phyloP scores from a whole-genome alignment of 2,888 invertebrate genomes.

The Torymus tubicola region DNA sequence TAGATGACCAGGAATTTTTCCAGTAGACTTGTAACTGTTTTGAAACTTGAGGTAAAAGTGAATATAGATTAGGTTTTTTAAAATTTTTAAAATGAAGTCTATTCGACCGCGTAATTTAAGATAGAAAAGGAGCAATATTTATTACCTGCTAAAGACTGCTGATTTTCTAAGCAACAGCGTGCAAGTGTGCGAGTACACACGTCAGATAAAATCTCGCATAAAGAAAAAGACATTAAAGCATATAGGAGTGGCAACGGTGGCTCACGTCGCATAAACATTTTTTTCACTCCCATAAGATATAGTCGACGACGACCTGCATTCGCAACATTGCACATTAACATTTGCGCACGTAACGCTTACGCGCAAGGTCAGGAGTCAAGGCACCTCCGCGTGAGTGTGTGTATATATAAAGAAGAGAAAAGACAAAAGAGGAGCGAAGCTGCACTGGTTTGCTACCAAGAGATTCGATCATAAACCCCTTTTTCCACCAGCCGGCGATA shows the following conservation, averaged over 20 bases:
- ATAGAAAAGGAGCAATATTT: too few species aligned
- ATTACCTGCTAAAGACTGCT: too few species aligned
- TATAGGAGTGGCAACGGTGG: conserved; percentile 34
- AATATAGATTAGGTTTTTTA: too few species aligned
- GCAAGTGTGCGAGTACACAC: too few species aligned
- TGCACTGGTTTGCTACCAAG: conserved; percentile 4
- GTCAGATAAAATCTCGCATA: conserved; percentile 13
- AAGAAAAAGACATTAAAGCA: conserved; percentile 28
- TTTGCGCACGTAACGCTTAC: conserved; percentile 14
- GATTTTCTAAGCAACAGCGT: too few species aligned
- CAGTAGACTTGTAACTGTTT: too few species aligned
- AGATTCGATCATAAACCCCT: not conserved
- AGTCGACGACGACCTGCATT: conserved; percentile 25
- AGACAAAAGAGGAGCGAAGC: not conserved
- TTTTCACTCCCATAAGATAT: not conserved
- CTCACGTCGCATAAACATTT: conserved; percentile 13
- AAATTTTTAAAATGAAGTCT: too few species aligned
- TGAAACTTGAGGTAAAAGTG: too few species aligned
- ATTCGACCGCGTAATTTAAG: too few species aligned
- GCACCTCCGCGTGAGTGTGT: not conserved
- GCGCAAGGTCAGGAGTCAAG: conserved; percentile 36
- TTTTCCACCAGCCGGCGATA: conserved; percentile 17
- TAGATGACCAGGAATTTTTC: too few species aligned
- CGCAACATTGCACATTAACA: conserved; percentile 4
- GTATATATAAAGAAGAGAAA: not conserved